Evolutionary conservation across 92 coral and sea anemone genomes (phyloP).

Genomic region (Phenganax subtilis): DNA sequence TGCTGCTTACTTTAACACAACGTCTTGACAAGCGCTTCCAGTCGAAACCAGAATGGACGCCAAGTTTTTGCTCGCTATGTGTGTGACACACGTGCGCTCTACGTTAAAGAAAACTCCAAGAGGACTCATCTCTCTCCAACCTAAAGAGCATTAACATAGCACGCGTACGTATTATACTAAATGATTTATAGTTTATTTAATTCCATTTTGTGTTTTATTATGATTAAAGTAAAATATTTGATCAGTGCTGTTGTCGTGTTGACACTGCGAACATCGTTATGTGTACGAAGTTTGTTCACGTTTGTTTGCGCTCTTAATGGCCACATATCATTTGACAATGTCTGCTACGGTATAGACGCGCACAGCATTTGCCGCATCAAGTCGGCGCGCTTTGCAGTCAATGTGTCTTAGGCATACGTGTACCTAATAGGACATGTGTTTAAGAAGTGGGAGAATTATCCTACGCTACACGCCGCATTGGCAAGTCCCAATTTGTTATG

Average conservation of each 20-base stretch:
- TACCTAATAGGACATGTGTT: background rate
- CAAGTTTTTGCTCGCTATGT: background rate
- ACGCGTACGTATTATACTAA: background rate
- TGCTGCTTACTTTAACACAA: slow-evolving; percentile 18
- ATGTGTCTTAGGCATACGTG: background rate
- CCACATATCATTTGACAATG: background rate
- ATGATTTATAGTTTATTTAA: slow-evolving; percentile 28
- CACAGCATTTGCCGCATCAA: background rate
- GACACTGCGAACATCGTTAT: slow-evolving; percentile 13
- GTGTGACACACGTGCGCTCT: too few relatives aligned
- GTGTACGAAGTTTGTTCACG: slow-evolving; percentile 29
- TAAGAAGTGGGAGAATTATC: background rate
- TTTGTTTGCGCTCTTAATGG: slow-evolving; percentile 29
- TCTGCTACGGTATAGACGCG: background rate
- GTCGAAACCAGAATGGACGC: background rate
- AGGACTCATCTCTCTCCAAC: background rate
- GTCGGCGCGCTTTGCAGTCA: background rate
- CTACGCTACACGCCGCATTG: background rate
- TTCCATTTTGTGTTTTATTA: slow-evolving; percentile 18
- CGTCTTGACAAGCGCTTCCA: background rate
- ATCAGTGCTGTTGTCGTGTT: slow-evolving; percentile 31
- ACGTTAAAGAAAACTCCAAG: background rate
- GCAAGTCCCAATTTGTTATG: background rate
- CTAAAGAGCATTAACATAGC: background rate
- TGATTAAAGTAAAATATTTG: slow-evolving; percentile 32